Percentiles rank a stretch among this genome's conserved stretches.
Conservation (phyloP, 1,140 invertebrate genomes). For the Lordiphosa clarofinis region DNA sequence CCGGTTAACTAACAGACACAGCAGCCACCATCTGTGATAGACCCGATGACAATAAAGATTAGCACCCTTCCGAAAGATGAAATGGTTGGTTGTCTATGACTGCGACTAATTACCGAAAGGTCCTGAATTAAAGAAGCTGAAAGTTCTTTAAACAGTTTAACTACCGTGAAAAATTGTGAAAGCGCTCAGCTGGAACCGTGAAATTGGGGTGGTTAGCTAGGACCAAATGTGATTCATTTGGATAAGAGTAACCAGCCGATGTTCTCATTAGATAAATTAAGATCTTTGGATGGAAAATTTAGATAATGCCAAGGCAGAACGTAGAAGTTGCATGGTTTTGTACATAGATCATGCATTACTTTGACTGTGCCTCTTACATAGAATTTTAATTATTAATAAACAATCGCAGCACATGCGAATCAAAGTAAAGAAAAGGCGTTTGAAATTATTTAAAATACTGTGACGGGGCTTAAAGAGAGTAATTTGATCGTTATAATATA, state of each 20-base stretch:
- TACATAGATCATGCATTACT: too few species aligned
- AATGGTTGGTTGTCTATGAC: slow-evolving; percentile 20
- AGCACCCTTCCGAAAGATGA: slow-evolving; percentile 22
- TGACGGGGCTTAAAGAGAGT: too few species aligned
- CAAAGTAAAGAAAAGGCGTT: too few species aligned
- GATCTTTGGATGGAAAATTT: too few species aligned
- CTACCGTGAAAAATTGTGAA: slow-evolving; percentile 13
- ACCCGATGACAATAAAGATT: slow-evolving; percentile 58
- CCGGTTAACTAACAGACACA: slow-evolving; percentile 48
- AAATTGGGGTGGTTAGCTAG: background rate
- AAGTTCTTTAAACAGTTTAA: slow-evolving; percentile 24
- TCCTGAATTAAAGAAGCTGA: slow-evolving; percentile 20
- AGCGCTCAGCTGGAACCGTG: slow-evolving; percentile 32
- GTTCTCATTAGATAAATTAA: too few species aligned
- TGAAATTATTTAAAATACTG: too few species aligned
- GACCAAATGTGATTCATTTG: background rate
- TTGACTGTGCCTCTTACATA: too few species aligned
- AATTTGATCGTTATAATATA: too few species aligned
- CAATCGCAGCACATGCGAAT: too few species aligned
- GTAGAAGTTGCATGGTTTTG: too few species aligned
- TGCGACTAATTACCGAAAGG: slow-evolving; percentile 43
- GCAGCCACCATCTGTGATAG: slow-evolving; percentile 28
- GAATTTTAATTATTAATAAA: too few species aligned
- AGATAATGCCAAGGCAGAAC: too few species aligned
- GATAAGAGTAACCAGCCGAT: background rate